Conservation (phyloP, 2,113 vertebrate species). For the Halichoeres trimaculatus region DNA sequence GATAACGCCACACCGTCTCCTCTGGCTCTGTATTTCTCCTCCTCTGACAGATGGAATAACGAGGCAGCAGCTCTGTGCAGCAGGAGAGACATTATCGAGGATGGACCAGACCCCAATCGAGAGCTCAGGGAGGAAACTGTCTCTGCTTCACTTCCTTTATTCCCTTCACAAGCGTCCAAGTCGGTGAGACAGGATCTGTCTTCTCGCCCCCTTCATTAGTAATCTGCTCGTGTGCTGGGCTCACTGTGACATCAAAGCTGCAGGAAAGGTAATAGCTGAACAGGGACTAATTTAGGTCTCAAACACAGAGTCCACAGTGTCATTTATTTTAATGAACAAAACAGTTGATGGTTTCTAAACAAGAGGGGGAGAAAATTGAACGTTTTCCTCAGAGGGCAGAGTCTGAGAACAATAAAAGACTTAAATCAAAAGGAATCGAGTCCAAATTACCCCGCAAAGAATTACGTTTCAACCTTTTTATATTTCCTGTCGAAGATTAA, state of each 20-base stretch:
- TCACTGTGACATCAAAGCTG: constrained; percentile 40
- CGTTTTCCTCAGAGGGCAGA: constrained; percentile 1
- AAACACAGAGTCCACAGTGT: constrained; percentile 22
- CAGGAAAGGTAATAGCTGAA: constrained; percentile 16
- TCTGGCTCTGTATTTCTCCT: constrained; percentile 27
- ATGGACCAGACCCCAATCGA: constrained; percentile 6
- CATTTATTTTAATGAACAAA: constrained; percentile 38
- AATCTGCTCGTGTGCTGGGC: constrained; percentile 12
- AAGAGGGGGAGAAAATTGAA: constrained; percentile 15
- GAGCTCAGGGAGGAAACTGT: constrained; percentile 26
- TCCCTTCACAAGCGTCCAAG: constrained; percentile 19
- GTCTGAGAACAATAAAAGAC: constrained; percentile 25
- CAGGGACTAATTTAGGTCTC: constrained; percentile 41
- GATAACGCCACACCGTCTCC: constrained; percentile 12
- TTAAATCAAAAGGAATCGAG: constrained; percentile 13
- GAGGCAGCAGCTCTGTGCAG: constrained; percentile 19
- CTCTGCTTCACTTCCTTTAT: constrained; percentile 29
- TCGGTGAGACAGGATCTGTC: constrained; percentile 10
- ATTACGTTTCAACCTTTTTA: too few relatives aligned
- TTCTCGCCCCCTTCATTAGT: constrained; percentile 30
- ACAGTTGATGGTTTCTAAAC: constrained; percentile 17
- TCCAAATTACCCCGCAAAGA: neutral
- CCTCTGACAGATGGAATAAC: constrained; percentile 48
- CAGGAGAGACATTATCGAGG: constrained; percentile 14
- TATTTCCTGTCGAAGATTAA: too few relatives aligned